phyloP scores from a whole-genome alignment of 2,113 vertebrate genomes.

The Lucifuga dentata region DNA sequence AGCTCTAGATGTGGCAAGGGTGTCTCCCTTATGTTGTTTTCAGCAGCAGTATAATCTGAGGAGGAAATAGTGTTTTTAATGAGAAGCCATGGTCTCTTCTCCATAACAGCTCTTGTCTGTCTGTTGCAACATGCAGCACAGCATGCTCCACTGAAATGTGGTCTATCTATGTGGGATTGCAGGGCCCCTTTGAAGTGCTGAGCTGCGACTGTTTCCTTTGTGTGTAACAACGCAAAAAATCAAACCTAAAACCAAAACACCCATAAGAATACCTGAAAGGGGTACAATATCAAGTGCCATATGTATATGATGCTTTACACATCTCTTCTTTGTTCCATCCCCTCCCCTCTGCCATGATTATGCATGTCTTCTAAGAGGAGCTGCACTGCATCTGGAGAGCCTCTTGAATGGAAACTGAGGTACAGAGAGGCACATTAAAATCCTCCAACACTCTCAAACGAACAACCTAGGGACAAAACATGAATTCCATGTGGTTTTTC shows the following conservation, averaged over 20 bases:
- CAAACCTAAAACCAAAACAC: conserved; percentile 82
- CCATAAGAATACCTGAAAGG: conserved; percentile 85
- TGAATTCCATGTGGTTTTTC: conserved; percentile 72
- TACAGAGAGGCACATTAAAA: conserved; percentile 76
- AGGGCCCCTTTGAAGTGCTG: conserved; percentile 78
- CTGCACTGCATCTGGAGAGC: conserved; percentile 79
- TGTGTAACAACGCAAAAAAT: conserved; percentile 77
- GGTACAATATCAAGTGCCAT: conserved; percentile 78
- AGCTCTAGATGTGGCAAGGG: conserved; percentile 47
- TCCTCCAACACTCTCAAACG: conserved; percentile 81
- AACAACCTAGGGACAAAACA: conserved; percentile 86
- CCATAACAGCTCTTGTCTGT: conserved; percentile 66
- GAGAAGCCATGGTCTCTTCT: conserved; percentile 71
- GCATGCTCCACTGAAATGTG: conserved; percentile 62
- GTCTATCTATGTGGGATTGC: conserved; percentile 75
- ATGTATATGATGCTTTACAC: conserved; percentile 83
- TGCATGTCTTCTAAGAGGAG: conserved; percentile 80
- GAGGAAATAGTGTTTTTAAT: conserved; percentile 75
- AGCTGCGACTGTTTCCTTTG: conserved; percentile 79
- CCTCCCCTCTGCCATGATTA: conserved; percentile 70
- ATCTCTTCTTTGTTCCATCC: conserved; percentile 74
- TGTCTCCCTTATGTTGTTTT: conserved; percentile 66
- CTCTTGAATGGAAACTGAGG: conserved; percentile 76
- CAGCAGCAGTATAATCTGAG: conserved; percentile 63
- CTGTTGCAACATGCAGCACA: conserved; percentile 52